Evolutionary conservation across 2,797 vertebrate species (phyloP), one percentile per base, ranked within the genome.

Genomic region (Leptoclinus maculatus): DNA sequence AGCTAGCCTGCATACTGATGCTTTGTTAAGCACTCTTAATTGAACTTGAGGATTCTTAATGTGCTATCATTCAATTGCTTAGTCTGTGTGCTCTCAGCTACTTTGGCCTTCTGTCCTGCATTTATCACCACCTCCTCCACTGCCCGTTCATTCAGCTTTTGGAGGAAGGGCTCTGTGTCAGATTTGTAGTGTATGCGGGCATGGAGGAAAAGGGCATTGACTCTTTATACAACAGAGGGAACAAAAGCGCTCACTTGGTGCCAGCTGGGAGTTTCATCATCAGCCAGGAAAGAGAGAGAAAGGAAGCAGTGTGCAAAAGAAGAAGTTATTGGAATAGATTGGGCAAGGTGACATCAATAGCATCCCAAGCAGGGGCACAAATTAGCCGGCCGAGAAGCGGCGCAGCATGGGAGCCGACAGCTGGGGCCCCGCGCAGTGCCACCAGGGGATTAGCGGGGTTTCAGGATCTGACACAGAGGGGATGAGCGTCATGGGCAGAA

Each of bases 361-460:
- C 89, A 91, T 89, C 89, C 85, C 87, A 89, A 92, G 88, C 89
- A 92, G 90, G 86, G 87, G 83, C 85, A 81, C 92, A 93, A 93
- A 94, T 93, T 90, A 92, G 87, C 84, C 16, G 43, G 78, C 84
- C 67, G 72, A 86, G 85, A 76, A 81, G 83, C 83, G 3, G 67
- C 77, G 3, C 89, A 79, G 91, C 91, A 92, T 87, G 89, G 88
- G 87, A 92, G 82, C 79, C 56, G 89, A 92, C 93, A 94, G 91
- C 92, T 89, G 92, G 87, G 90, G 83, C 84, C 87, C 71, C 4
- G 59, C 7, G 71, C 89, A 56, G 64, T 75, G 89, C 91, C 90
- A 89, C 91, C 64, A 53, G 91, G 89, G 93, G 92, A 93, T 94
- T 93, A 94, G 85, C 66, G 0, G 74, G 85, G 84, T 88, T 92